Percentiles rank a stretch among this genome's conserved stretches.
phyloP scores from a whole-genome alignment of 2,113 vertebrate species.

The Pardalotus punctatus region DNA sequence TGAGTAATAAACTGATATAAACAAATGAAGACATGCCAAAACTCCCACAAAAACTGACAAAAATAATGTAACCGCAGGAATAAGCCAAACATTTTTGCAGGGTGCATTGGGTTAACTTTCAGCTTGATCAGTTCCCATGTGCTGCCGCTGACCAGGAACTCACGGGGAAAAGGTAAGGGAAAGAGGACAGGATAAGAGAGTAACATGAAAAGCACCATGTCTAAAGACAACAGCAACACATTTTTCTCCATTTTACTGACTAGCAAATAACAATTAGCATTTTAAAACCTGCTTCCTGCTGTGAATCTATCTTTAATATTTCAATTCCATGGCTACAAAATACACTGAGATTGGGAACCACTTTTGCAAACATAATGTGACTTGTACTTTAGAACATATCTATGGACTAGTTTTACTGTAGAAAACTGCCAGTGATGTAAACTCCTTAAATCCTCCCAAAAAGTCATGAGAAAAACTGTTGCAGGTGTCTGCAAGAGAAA shows the following conservation, averaged over 20 bases:
- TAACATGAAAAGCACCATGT: accelerated
- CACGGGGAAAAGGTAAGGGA: background rate
- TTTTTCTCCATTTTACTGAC: background rate
- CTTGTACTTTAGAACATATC: background rate
- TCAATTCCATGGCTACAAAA: background rate
- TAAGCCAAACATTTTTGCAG: background rate
- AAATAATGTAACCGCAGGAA: background rate
- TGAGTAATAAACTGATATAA: constrained; percentile 22
- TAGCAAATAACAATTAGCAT: background rate
- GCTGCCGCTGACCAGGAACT: background rate
- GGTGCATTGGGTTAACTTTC: background rate
- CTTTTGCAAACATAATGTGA: background rate
- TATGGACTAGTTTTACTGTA: background rate
- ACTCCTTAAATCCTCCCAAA: background rate
- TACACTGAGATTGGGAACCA: background rate
- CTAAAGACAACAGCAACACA: background rate
- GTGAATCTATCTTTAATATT: background rate
- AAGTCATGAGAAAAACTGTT: background rate
- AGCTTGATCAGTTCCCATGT: background rate
- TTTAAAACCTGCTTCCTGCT: background rate
- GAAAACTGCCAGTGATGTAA: background rate
- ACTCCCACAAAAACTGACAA: background rate
- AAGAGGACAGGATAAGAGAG: background rate
- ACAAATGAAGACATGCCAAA: background rate
- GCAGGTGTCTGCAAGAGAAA: background rate